phyloP scores from a whole-genome alignment of 2,797 vertebrate species.

The Euphonia xanthogaster region DNA sequence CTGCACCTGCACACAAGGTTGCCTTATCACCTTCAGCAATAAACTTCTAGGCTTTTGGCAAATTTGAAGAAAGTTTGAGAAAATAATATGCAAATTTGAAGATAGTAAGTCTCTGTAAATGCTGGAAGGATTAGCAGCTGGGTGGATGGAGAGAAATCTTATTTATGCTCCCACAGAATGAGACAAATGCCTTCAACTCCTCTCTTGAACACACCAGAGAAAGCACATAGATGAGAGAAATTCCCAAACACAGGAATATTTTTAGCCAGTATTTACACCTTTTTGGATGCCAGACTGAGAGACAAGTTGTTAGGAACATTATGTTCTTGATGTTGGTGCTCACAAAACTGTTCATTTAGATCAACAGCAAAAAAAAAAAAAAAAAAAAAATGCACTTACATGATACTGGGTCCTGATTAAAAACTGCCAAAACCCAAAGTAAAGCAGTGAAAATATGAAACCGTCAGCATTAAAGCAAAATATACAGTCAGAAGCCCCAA shows the following conservation, averaged over 20 bases:
- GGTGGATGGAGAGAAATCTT: neutral
- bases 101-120: neutral
- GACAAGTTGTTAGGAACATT: neutral
- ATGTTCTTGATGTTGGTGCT: neutral
- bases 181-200: neutral
- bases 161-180: neutral
- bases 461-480: neutral
- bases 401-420: neutral
- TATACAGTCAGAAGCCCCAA: neutral
- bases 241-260: neutral
- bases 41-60: neutral
- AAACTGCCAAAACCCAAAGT: neutral
- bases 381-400: neutral
- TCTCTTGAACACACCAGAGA: neutral
- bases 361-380: neutral
- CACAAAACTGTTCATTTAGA: neutral
- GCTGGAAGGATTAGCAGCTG: neutral
- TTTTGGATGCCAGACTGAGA: neutral
- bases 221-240: neutral
- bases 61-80: neutral
- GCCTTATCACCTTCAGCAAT: neutral
- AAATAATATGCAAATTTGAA: neutral
- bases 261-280: neutral
- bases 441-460: neutral
- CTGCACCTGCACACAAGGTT: neutral